Evolutionary conservation across 1,140 invertebrate genomes (phyloP).

Genomic region (Ceratosolen fusciceps): DNA sequence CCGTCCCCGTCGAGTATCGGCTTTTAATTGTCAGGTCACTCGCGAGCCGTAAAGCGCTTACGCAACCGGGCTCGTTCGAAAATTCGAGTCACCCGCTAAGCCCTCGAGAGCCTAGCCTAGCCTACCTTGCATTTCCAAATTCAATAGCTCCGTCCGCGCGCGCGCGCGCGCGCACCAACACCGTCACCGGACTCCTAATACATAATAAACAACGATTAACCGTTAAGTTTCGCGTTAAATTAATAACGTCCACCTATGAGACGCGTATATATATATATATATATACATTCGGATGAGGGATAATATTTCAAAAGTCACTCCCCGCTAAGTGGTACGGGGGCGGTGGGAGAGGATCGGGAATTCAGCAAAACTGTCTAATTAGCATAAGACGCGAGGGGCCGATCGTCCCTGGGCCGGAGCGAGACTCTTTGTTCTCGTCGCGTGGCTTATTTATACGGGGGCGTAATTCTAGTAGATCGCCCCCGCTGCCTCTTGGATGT

Average conservation of each 20-base stretch:
- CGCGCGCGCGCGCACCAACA: too few relatives aligned
- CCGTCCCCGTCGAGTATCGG: slow-evolving; percentile 15
- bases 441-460: slow-evolving; percentile 2
- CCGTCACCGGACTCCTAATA: too few relatives aligned
- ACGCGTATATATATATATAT: neutral
- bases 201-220: neutral
- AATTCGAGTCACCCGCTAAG: slow-evolving; percentile 8
- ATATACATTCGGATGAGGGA: neutral
- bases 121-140: neutral
- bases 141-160: neutral
- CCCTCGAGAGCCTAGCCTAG: too few relatives aligned
- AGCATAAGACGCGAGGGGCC: neutral
- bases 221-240: neutral
- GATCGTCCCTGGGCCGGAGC: neutral
- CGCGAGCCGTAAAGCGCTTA: neutral
- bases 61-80: neutral
- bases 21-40: slow-evolving; percentile 8
- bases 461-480: slow-evolving; percentile 20
- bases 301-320: neutral
- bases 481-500: neutral
- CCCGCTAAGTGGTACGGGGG: neutral
- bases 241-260: neutral
- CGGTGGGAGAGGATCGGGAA: neutral
- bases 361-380: slow-evolving; percentile 16
- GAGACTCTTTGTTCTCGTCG: neutral